Percentiles rank a stretch among this genome's conserved stretches.
Conservation (phyloP, 2,113 vertebrate genomes). For the Heptranchias perlo region DNA sequence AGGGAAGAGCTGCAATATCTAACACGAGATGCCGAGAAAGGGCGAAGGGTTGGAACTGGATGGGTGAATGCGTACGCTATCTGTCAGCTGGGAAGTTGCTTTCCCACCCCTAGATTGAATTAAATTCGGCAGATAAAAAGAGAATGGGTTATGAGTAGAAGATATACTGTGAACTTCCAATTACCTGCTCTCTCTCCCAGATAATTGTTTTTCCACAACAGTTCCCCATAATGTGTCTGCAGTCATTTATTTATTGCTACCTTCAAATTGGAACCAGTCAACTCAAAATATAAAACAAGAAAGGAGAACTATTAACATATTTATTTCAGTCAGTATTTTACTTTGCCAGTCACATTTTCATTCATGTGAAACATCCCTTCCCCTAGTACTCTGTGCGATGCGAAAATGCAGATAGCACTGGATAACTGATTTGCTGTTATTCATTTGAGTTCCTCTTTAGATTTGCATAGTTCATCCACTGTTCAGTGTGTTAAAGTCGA, state of each 20-base stretch:
- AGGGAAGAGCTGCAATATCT: neutral
- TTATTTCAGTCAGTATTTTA: neutral
- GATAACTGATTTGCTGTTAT: neutral
- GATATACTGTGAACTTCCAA: neutral
- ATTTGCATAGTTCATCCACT: neutral
- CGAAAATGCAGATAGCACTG: conserved; percentile 27
- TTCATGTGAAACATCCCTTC: neutral
- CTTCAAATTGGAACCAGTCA: conserved; percentile 21
- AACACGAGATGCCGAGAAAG: neutral
- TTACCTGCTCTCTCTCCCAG: neutral
- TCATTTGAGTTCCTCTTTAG: conserved; percentile 25
- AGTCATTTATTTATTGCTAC: neutral
- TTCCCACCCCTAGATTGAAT: neutral
- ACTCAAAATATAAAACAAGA: neutral
- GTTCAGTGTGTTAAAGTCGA: conserved; percentile 2
- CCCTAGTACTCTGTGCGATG: neutral
- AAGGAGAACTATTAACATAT: neutral
- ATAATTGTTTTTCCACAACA: neutral
- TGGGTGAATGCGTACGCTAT: neutral
- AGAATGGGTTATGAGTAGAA: neutral
- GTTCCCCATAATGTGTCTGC: neutral
- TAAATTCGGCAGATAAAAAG: neutral
- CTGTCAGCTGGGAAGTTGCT: neutral
- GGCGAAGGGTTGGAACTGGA: neutral
- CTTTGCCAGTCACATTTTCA: neutral